Percentiles rank a stretch among this genome's conserved stretches.
Evolutionary conservation across 2,113 vertebrate species (phyloP).

Genomic region (Platysternon megacephalum): DNA sequence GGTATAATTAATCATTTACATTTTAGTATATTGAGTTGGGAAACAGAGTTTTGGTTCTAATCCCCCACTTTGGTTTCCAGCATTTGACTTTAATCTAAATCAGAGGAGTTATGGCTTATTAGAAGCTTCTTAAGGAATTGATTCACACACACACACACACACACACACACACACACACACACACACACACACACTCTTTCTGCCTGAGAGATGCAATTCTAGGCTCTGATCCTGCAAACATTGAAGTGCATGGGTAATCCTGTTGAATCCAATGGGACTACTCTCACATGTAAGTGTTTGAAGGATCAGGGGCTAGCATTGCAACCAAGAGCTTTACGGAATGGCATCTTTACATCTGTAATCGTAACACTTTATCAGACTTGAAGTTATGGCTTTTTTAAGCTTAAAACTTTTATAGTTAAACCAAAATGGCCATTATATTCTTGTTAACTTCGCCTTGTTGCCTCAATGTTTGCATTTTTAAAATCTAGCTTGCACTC

Average conservation of each 20-base stretch:
- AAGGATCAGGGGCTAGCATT: rapidly evolving
- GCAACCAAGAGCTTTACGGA: constrained; percentile 3
- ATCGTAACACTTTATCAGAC: not conserved
- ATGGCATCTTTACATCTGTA: not conserved
- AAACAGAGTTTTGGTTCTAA: not conserved
- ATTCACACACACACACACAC: no score
- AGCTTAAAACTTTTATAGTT: not conserved
- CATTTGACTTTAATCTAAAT: not conserved
- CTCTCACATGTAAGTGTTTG: not conserved
- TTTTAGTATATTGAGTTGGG: not conserved
- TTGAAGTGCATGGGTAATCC: constrained; percentile 1
- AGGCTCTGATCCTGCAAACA: not conserved
- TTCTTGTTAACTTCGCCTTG: not conserved
- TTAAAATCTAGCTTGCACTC: not conserved
- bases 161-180: no score
- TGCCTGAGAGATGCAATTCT: not conserved
- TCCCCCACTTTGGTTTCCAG: not conserved
- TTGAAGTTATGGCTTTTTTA: not conserved
- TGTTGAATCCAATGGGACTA: constrained; percentile 17
- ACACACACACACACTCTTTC: no score
- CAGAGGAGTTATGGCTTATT: not conserved
- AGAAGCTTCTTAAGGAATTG: not conserved
- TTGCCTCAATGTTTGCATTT: not conserved
- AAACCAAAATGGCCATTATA: not conserved
- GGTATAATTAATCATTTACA: not conserved